Conservation (phyloP, 2,888 invertebrate species). For the Elegia similella region DNA sequence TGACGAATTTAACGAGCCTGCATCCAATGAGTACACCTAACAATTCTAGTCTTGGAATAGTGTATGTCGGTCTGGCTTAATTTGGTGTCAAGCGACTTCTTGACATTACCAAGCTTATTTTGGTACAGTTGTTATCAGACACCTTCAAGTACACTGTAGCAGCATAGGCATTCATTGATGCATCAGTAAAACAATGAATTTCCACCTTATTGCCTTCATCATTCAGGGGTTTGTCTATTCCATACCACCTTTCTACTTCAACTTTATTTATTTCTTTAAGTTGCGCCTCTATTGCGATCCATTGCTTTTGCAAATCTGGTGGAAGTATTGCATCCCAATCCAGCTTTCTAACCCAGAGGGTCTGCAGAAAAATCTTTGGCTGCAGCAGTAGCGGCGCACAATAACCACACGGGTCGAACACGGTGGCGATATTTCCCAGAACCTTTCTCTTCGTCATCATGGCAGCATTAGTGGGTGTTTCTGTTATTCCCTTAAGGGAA, state of each 20-base stretch:
- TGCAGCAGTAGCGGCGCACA: slow-evolving; percentile 5
- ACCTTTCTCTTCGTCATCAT: slow-evolving; percentile 12
- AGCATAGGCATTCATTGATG: slow-evolving; percentile 18
- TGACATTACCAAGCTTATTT: slow-evolving; percentile 4
- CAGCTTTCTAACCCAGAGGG: slow-evolving; percentile 13
- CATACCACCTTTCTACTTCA: neutral
- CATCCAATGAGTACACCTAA: slow-evolving; percentile 13
- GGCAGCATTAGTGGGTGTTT: neutral
- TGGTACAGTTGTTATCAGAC: neutral
- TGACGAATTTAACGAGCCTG: slow-evolving; percentile 8
- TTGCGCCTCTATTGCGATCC: neutral
- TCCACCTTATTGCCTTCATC: neutral
- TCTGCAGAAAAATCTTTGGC: slow-evolving; percentile 12
- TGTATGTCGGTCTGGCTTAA: slow-evolving; percentile 1
- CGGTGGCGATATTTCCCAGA: slow-evolving; percentile 9
- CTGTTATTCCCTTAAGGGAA: neutral
- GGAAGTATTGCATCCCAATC: slow-evolving; percentile 8
- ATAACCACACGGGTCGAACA: slow-evolving; percentile 18
- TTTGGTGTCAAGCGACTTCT: slow-evolving; percentile 12
- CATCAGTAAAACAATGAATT: slow-evolving; percentile 20
- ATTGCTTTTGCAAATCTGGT: neutral
- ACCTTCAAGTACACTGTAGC: slow-evolving; percentile 13
- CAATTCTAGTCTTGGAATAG: slow-evolving; percentile 15
- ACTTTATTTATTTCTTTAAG: neutral
- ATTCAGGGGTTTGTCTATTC: neutral